These are phyloP conservation scores for Limonius californicus DNA, from an alignment of 1,140 invertebrate genomes.

Conservation along the genomic window DNA sequence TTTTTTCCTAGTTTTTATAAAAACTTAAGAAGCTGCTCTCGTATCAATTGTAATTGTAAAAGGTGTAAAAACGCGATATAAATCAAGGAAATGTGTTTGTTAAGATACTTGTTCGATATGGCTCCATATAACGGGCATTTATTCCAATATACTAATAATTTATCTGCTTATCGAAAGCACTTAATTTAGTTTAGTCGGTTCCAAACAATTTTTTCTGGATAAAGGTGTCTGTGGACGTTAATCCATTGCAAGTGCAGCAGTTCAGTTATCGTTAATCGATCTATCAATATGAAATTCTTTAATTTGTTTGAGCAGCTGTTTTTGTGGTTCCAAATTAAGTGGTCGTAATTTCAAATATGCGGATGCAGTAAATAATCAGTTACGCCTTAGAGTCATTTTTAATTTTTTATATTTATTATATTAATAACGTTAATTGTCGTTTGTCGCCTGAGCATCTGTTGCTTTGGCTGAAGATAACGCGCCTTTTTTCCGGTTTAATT, in stretches of 20 bases:
- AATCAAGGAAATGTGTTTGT: too few relatives aligned
- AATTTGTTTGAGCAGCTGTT: constrained; percentile 1
- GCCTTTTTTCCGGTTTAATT: constrained; percentile 5
- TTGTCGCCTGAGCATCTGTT: constrained; percentile 5
- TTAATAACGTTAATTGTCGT: constrained; percentile 11
- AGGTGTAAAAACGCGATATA: too few relatives aligned
- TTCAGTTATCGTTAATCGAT: constrained; percentile 3
- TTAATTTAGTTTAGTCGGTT: too few relatives aligned
- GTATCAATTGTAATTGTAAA: too few relatives aligned
- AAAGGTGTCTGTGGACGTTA: background rate
- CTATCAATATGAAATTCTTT: constrained; percentile 5
- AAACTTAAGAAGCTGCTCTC: too few relatives aligned
- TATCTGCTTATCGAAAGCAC: too few relatives aligned
- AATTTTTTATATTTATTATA: constrained; percentile 7
- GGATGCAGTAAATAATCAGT: constrained; percentile 5
- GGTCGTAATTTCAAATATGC: background rate
- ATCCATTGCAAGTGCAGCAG: background rate
- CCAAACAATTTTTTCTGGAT: too few relatives aligned
- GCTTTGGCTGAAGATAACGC: background rate
- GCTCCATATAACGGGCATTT: too few relatives aligned
- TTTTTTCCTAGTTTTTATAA: too few relatives aligned
- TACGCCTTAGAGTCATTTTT: background rate
- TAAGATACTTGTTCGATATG: too few relatives aligned
- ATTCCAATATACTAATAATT: too few relatives aligned
- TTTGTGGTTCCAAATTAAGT: constrained; percentile 3